Percentiles rank a stretch among this genome's conserved stretches.
Evolutionary conservation across 2,113 vertebrate genomes (phyloP).

Genomic region (Rhinolophus ferrumequinum): DNA sequence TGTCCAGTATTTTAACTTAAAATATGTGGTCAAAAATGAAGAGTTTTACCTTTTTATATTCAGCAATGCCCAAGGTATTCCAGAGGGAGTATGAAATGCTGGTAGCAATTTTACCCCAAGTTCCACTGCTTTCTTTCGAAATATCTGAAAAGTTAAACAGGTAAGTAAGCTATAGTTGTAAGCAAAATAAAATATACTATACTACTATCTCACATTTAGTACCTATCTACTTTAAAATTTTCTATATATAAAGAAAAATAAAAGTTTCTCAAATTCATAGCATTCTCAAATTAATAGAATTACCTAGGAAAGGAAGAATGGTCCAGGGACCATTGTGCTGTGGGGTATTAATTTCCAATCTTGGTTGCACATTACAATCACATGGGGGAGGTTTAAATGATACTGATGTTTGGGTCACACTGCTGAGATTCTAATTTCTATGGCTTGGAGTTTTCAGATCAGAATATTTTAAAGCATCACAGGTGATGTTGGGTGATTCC

Average conservation of each 20-base stretch:
- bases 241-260: constrained; percentile 24
- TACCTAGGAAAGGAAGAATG: not conserved
- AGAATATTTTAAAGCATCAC: not conserved
- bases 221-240: not conserved
- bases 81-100: constrained; percentile 98
- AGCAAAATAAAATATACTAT: constrained; percentile 38
- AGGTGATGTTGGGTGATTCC: not conserved
- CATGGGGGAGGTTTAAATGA: not conserved
- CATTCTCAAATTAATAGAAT: not conserved
- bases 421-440: not conserved
- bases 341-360: not conserved
- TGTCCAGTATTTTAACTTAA: constrained; percentile 51
- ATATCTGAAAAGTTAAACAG: constrained; percentile 90
- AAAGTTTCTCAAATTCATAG: not conserved
- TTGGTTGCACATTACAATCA: not conserved
- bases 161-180: constrained; percentile 62
- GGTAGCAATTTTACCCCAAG: constrained; percentile 97
- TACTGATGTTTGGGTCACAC: not conserved
- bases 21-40: constrained; percentile 72
- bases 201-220: not conserved
- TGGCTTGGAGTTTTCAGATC: not conserved
- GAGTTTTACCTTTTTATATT: constrained; percentile 97
- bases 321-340: not conserved
- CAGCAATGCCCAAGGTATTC: constrained; percentile 98
- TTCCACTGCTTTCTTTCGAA: constrained; percentile 95